phyloP scores from a whole-genome alignment of 2,888 invertebrate species.

The Capitulum mitella region DNA sequence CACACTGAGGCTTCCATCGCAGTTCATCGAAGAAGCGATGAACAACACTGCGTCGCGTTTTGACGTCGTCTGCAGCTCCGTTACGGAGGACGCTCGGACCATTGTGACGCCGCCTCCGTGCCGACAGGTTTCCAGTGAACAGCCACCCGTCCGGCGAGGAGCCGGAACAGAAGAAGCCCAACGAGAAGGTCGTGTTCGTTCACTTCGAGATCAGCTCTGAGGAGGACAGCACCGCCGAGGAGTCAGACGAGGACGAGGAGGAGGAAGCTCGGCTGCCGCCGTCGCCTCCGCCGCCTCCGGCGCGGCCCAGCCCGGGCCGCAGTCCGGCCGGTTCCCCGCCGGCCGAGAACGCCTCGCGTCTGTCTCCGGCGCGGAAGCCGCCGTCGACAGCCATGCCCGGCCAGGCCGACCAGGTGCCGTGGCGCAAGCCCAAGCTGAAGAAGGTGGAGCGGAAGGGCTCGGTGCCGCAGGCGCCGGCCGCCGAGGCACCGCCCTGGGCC shows the following conservation, averaged over 20 bases:
- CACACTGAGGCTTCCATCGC: no score
- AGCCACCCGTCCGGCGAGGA: not conserved
- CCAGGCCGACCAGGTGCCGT: not conserved
- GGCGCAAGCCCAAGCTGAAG: slow-evolving; percentile 14
- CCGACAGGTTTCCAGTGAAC: not conserved
- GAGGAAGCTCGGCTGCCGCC: not conserved
- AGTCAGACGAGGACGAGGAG: not conserved
- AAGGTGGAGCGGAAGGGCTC: not conserved
- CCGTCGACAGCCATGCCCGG: slow-evolving; percentile 9
- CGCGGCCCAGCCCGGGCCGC: not conserved
- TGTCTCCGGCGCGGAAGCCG: no score
- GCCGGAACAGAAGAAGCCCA: not conserved
- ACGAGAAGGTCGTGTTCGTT: not conserved
- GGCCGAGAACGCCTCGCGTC: not conserved
- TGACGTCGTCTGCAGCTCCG: no score
- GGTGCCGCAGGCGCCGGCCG: not conserved
- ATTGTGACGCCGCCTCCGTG: not conserved
- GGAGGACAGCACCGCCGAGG: not conserved
- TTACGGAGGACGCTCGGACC: no score
- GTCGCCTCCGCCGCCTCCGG: not conserved
- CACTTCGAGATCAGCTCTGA: slow-evolving; percentile 18
- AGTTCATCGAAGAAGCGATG: no score
- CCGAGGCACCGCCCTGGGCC: not conserved
- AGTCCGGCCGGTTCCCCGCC: not conserved
- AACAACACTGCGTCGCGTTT: no score